phyloP scores from a whole-genome alignment of 1,140 invertebrate genomes.

The Drosophila lowei region DNA sequence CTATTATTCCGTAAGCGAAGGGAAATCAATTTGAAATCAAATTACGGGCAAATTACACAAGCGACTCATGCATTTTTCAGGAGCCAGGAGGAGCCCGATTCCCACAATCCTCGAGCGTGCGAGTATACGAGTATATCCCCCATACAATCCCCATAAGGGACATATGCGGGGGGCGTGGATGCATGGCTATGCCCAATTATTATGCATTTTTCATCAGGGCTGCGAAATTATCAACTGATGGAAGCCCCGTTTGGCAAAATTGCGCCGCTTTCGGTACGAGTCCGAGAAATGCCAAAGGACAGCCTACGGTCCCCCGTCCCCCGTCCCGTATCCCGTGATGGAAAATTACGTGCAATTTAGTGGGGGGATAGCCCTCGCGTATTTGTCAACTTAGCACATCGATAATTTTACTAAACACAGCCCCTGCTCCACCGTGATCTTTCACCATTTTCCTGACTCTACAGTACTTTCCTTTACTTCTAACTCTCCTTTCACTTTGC shows the following conservation, averaged over 20 bases:
- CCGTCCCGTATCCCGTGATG: too few relatives aligned
- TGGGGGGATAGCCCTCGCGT: slow-evolving; percentile 17
- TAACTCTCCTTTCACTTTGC: too few relatives aligned
- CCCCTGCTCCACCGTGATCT: neutral
- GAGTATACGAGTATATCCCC: too few relatives aligned
- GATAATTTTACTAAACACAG: slow-evolving; percentile 48
- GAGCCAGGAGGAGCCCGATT: slow-evolving; percentile 3
- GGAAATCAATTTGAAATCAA: slow-evolving; percentile 65
- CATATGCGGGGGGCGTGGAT: slow-evolving; percentile 1
- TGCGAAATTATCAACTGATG: slow-evolving; percentile 55
- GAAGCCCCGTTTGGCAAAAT: too few relatives aligned
- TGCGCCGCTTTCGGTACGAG: too few relatives aligned
- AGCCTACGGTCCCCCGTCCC: too few relatives aligned
- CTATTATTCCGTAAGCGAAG: slow-evolving; percentile 19
- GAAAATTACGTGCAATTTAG: slow-evolving; percentile 29
- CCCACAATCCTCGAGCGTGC: too few relatives aligned
- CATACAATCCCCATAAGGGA: neutral
- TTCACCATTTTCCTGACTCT: too few relatives aligned
- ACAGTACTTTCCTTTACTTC: too few relatives aligned
- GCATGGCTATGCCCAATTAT: slow-evolving; percentile 59
- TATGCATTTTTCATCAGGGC: slow-evolving; percentile 70
- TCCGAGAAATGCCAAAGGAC: too few relatives aligned
- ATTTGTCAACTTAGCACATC: slow-evolving; percentile 80
- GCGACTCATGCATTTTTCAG: slow-evolving; percentile 55
- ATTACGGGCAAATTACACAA: slow-evolving; percentile 68